A percentile compares a stretch with the other conserved stretches of the same genome.
phyloP scores from a whole-genome alignment of 2,888 invertebrate genomes.

The Autographa pulchrina region DNA sequence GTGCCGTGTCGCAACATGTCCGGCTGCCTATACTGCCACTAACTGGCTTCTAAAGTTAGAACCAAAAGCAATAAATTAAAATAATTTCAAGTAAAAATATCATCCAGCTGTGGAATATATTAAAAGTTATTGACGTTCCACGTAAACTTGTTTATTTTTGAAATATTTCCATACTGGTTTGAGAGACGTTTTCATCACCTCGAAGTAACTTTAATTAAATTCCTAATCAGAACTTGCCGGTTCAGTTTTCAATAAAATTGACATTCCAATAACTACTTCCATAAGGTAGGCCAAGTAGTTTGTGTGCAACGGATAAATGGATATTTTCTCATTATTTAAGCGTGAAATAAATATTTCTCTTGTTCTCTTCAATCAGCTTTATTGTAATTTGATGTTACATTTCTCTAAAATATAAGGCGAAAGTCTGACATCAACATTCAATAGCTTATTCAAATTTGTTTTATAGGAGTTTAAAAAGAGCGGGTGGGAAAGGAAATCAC shows the following conservation, averaged over 20 bases:
- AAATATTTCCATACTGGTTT: conserved; percentile 32
- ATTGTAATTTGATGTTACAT: conserved; percentile 53
- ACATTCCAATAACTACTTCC: conserved; percentile 48
- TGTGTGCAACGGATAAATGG: conserved; percentile 44
- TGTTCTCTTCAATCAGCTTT: conserved; percentile 37
- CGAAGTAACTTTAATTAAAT: conserved; percentile 65
- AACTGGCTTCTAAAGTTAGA: conserved; percentile 25
- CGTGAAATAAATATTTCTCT: conserved; percentile 55
- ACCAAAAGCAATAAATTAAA: conserved; percentile 7
- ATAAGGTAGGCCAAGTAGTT: conserved; percentile 52
- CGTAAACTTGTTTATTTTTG: conserved; percentile 39
- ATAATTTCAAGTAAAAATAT: no score
- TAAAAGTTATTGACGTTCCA: conserved; percentile 22
- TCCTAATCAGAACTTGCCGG: conserved; percentile 64
- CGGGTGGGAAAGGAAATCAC: conserved; percentile 77
- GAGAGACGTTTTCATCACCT: conserved; percentile 51
- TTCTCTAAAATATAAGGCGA: conserved; percentile 62
- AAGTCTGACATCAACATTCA: conserved; percentile 65
- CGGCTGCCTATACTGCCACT: conserved; percentile 53
- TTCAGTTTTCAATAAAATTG: conserved; percentile 62
- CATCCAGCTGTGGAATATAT: conserved; percentile 17
- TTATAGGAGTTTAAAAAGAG: conserved; percentile 64
- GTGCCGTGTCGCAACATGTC: conserved; percentile 65
- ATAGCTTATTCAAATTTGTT: conserved; percentile 69
- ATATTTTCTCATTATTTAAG: conserved; percentile 40